Conservation (phyloP, 2,888 invertebrate species). For the Sphinx pinastri region DNA sequence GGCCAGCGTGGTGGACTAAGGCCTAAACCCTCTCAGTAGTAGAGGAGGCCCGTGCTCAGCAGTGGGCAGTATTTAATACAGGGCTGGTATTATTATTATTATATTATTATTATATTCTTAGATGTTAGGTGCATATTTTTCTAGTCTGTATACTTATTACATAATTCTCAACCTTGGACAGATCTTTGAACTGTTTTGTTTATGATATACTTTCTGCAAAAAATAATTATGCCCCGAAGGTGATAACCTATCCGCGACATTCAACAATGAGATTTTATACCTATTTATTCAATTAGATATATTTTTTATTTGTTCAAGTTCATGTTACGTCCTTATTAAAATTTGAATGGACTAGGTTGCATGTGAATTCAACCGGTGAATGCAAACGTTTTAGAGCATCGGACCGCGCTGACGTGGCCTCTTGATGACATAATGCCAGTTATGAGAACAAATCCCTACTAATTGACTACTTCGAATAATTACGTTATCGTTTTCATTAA, state of each 20-base stretch:
- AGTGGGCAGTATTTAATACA: too few species aligned
- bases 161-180: too few species aligned
- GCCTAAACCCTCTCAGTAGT: too few species aligned
- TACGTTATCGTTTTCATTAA: background rate
- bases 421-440: constrained; percentile 12
- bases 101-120: too few species aligned
- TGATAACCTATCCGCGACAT: background rate
- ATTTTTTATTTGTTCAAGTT: background rate
- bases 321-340: background rate
- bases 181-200: too few species aligned
- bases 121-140: too few species aligned
- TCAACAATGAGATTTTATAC: background rate
- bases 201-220: too few species aligned
- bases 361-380: background rate
- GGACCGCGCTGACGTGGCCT: constrained; percentile 1
- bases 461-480: constrained; percentile 4
- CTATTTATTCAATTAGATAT: background rate
- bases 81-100: too few species aligned
- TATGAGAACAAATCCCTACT: constrained; percentile 24
- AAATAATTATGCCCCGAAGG: too few species aligned
- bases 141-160: too few species aligned
- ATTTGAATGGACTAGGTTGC: background rate
- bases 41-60: too few species aligned
- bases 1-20: too few species aligned
- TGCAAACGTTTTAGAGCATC: background rate